Evolutionary conservation across 2,113 vertebrate species (phyloP).

Genomic region (Phycodurus eques): DNA sequence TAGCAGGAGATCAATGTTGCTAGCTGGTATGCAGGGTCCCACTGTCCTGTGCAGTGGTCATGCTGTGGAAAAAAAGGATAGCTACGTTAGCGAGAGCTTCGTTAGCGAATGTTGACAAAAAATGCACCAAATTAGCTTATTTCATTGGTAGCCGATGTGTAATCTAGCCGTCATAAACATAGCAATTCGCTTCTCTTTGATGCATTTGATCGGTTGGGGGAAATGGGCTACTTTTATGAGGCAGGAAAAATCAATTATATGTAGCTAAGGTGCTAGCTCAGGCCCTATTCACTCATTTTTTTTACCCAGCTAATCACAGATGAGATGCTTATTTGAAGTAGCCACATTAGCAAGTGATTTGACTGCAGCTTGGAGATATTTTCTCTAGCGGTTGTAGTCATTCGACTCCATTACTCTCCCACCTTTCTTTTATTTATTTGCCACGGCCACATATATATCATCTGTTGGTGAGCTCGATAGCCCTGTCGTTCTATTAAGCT

Average conservation of each 20-base stretch:
- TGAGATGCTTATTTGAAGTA: conserved; percentile 16
- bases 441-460: conserved; percentile 32
- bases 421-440: conserved; percentile 45
- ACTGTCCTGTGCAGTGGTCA: conserved; percentile 69
- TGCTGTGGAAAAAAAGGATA: conserved; percentile 62
- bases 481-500: background rate
- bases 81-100: conserved; percentile 51
- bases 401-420: conserved; percentile 60
- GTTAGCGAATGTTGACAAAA: conserved; percentile 17
- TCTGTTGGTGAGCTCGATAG: background rate
- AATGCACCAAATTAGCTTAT: conserved; percentile 31
- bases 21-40: conserved; percentile 72
- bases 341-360: background rate
- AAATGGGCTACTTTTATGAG: conserved; percentile 46
- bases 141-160: accelerated
- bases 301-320: conserved; percentile 37
- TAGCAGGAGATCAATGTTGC: conserved; percentile 65
- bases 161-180: conserved; percentile 1
- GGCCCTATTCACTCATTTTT: conserved; percentile 61
- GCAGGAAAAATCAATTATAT: conserved; percentile 51
- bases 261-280: conserved; percentile 54
- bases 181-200: background rate
- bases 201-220: conserved; percentile 15
- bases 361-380: conserved; percentile 28
- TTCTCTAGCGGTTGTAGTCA: conserved; percentile 53